Conservation (phyloP, 2,888 invertebrate species). For the Mimumesa dahlbomi region DNA sequence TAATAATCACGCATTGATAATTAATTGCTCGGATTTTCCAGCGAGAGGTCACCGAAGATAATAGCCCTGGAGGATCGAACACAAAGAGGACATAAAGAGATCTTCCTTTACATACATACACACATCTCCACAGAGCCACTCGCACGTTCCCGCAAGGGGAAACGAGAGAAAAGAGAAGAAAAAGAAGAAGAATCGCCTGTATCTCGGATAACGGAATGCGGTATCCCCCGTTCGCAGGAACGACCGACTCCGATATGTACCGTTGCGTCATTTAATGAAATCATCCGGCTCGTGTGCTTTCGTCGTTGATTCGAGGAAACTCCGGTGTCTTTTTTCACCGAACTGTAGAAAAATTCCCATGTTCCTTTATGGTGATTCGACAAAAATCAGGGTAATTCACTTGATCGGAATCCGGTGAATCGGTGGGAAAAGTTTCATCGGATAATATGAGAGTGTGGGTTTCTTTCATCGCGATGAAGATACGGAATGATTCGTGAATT, state of each 20-base stretch:
- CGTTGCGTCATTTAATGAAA: constrained; percentile 70
- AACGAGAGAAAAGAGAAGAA: not conserved
- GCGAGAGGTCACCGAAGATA: too few relatives aligned
- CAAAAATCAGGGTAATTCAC: too few relatives aligned
- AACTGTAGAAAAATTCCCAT: too few relatives aligned
- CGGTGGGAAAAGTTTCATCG: not conserved
- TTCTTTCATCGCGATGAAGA: too few relatives aligned
- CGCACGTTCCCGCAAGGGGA: not conserved
- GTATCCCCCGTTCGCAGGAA: constrained; percentile 49
- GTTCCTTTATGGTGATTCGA: too few relatives aligned
- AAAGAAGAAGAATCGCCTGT: constrained; percentile 7
- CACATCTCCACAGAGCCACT: too few relatives aligned
- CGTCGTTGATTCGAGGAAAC: constrained; percentile 38
- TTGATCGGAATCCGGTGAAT: not conserved
- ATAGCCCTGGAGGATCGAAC: too few relatives aligned
- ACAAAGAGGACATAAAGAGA: too few relatives aligned
- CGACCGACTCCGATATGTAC: constrained; percentile 49
- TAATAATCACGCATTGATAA: too few relatives aligned
- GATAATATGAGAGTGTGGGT: not conserved
- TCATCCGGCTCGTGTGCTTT: constrained; percentile 43
- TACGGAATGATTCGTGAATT: too few relatives aligned
- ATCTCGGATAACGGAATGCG: constrained; percentile 47
- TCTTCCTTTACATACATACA: too few relatives aligned
- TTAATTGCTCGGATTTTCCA: too few relatives aligned
- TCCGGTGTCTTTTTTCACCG: constrained; percentile 7